phyloP scores from a whole-genome alignment of 2,888 invertebrate species.

The Deilephila porcellus region DNA sequence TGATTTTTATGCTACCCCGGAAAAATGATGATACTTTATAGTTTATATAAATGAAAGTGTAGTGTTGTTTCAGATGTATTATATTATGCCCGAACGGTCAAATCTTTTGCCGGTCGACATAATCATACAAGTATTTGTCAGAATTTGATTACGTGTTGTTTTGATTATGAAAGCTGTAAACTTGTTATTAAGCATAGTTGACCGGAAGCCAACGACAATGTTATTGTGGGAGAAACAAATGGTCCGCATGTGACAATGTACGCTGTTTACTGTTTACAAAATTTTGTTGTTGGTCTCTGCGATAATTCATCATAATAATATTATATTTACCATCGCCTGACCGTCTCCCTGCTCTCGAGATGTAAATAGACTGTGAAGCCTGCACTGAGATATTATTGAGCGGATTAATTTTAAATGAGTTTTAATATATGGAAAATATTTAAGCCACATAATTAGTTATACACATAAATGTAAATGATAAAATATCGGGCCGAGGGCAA shows the following conservation, averaged over 20 bases:
- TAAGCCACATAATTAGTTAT: too few relatives aligned
- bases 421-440: too few relatives aligned
- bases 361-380: too few relatives aligned
- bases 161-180: background rate
- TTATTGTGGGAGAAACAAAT: background rate
- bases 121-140: background rate
- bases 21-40: too few relatives aligned
- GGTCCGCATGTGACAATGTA: background rate
- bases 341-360: background rate
- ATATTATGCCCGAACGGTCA: background rate
- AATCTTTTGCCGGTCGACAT: background rate
- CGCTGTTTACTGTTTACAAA: conserved; percentile 16
- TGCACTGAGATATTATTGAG: too few relatives aligned
- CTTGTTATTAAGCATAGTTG: conserved; percentile 3
- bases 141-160: background rate
- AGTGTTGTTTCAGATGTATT: too few relatives aligned
- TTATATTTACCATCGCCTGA: background rate
- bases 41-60: too few relatives aligned
- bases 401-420: too few relatives aligned
- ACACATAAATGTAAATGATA: too few relatives aligned
- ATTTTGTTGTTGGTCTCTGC: background rate
- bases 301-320: background rate
- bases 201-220: background rate
- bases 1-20: too few relatives aligned
- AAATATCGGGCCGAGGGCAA: too few relatives aligned